Conservation (phyloP, 2,888 invertebrate species). For the Reticulitermes lucifugus region DNA sequence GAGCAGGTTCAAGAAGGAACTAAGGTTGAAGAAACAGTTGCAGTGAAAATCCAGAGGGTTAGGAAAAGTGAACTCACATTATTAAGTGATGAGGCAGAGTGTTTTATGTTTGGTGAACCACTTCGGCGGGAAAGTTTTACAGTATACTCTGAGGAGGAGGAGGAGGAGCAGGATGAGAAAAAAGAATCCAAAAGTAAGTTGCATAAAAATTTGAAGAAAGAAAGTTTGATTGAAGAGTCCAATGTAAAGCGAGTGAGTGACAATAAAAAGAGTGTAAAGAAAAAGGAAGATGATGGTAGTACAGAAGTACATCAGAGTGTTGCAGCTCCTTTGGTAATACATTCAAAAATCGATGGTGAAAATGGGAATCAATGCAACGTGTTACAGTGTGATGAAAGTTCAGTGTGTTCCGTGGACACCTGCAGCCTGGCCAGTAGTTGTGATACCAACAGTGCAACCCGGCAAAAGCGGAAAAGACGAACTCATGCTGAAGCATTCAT, state of each 20-base stretch:
- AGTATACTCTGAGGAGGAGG: conserved; percentile 37
- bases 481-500: conserved; percentile 71
- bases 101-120: conserved; percentile 82
- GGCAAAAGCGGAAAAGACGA: conserved; percentile 62
- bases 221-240: background rate
- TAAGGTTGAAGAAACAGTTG: conserved; percentile 17
- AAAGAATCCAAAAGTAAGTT: background rate
- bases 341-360: background rate
- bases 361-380: background rate
- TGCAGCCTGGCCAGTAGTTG: conserved; percentile 49
- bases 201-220: conserved; percentile 18
- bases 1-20: conserved; percentile 57
- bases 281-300: background rate
- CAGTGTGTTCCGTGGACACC: conserved; percentile 40
- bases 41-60: conserved; percentile 24
- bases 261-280: conserved; percentile 18
- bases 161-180: conserved; percentile 8
- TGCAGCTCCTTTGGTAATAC: background rate
- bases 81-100: conserved; percentile 87
- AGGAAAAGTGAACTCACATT: conserved; percentile 71
- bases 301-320: background rate
- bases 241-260: conserved; percentile 17
- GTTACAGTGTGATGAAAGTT: conserved; percentile 47
- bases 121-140: conserved; percentile 5
- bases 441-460: conserved; percentile 28